Evolutionary conservation across 2,888 invertebrate genomes (phyloP).

Genomic region (Poecilus cupreus): DNA sequence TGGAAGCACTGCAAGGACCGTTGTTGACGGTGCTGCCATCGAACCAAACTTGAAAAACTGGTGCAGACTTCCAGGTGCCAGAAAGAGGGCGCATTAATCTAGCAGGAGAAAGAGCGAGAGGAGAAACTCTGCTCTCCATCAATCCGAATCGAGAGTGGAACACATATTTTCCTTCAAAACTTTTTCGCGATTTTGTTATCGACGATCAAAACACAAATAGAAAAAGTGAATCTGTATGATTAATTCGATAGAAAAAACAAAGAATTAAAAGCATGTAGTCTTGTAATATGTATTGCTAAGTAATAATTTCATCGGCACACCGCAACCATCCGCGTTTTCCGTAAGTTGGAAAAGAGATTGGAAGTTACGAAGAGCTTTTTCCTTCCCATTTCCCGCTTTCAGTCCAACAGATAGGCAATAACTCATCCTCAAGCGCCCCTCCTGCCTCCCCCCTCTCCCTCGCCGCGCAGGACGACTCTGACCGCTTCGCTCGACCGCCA

Average conservation of each 20-base stretch:
- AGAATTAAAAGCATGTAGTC: too few species aligned
- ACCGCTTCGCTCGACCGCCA: conserved; percentile 2
- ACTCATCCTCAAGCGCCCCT: conserved; percentile 69
- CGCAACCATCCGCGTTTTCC: not conserved
- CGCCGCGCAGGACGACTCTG: conserved; percentile 62
- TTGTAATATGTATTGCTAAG: too few species aligned
- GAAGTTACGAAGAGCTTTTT: conserved; percentile 68
- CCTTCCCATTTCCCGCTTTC: conserved; percentile 70
- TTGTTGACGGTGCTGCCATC: not conserved
- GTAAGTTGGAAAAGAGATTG: conserved; percentile 64
- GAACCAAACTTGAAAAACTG: not conserved
- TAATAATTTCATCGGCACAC: too few species aligned
- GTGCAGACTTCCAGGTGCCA: not conserved
- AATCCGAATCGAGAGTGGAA: not conserved
- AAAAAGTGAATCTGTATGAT: too few species aligned
- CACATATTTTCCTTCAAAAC: not conserved
- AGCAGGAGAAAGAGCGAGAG: not conserved
- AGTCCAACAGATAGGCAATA: conserved; percentile 71
- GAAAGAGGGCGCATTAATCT: not conserved
- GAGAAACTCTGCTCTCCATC: not conserved
- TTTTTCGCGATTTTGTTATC: not conserved
- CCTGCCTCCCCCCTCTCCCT: conserved; percentile 65
- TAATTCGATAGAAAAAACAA: too few species aligned
- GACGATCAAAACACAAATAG: not conserved
- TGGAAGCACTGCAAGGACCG: too few species aligned